A percentile compares a stretch with the other conserved stretches of the same genome.
These are phyloP conservation scores for Epicauta chinensis DNA, from an alignment of 1,140 invertebrate genomes.

Conservation along the genomic window DNA sequence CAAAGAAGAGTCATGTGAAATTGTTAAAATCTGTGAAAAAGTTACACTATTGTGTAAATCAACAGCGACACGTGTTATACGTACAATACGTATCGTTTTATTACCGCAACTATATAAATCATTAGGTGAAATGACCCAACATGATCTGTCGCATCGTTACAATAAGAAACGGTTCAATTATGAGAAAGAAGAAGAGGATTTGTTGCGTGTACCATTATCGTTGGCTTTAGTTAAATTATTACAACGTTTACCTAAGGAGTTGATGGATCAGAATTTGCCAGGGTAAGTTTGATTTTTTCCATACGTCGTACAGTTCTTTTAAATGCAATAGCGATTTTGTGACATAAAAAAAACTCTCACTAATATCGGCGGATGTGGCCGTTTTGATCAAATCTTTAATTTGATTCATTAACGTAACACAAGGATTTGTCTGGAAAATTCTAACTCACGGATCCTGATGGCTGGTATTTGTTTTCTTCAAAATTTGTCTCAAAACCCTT, in stretches of 20 bases:
- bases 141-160: constrained; percentile 75
- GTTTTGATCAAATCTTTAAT: too few relatives aligned
- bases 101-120: constrained; percentile 60
- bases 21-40: constrained; percentile 49
- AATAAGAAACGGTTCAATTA: constrained; percentile 58
- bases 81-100: constrained; percentile 54
- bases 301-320: too few relatives aligned
- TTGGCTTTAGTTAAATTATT: constrained; percentile 88
- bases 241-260: constrained; percentile 72
- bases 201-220: constrained; percentile 84
- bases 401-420: too few relatives aligned
- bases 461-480: too few relatives aligned
- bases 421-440: too few relatives aligned
- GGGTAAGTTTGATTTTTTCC: too few relatives aligned
- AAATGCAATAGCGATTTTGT: too few relatives aligned
- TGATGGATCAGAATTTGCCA: constrained; percentile 71
- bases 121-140: constrained; percentile 65
- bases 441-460: too few relatives aligned
- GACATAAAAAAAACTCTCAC: too few relatives aligned
- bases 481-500: too few relatives aligned
- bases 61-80: constrained; percentile 67
- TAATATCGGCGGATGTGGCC: too few relatives aligned
- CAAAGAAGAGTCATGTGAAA: constrained; percentile 23
- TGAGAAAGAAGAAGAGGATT: constrained; percentile 79
- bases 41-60: constrained; percentile 56